Percentiles rank a stretch among this genome's conserved stretches.
phyloP scores from a whole-genome alignment of 2,797 vertebrate genomes.

The Myotis findleyi region DNA sequence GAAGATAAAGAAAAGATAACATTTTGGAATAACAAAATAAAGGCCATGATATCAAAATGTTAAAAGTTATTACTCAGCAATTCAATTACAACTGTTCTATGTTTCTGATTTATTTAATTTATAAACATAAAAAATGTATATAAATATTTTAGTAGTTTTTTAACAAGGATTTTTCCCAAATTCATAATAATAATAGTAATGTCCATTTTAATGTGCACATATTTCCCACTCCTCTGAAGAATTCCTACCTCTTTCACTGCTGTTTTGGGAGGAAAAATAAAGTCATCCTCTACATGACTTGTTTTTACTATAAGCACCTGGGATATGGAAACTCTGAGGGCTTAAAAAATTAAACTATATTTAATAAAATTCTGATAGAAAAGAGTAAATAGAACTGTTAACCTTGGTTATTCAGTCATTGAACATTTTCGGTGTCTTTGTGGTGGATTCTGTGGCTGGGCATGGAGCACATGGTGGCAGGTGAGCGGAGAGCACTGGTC shows the following conservation, averaged over 20 bases:
- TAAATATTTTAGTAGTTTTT: neutral
- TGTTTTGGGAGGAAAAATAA: neutral
- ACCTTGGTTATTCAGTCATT: neutral
- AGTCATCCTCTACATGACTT: neutral
- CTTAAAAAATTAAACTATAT: neutral
- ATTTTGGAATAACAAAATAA: neutral
- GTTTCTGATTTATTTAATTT: neutral
- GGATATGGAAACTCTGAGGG: neutral
- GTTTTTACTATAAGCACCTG: neutral
- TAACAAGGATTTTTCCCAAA: neutral
- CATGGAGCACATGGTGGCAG: neutral
- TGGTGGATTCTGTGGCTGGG: no score
- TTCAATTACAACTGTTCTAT: neutral
- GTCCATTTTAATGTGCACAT: neutral
- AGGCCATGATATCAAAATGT: neutral
- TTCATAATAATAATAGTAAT: neutral
- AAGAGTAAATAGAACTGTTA: neutral
- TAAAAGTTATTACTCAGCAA: neutral
- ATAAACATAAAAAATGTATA: neutral
- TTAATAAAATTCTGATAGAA: neutral
- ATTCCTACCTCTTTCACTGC: neutral
- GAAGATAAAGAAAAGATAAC: accelerated
- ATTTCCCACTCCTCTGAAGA: neutral
- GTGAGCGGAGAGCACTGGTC: accelerated
- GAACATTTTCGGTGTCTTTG: neutral